Percentiles rank a stretch among this genome's conserved stretches.
These are phyloP conservation scores for Conus ventricosus DNA, from an alignment of 1,140 invertebrate species.

Conservation along the genomic window DNA sequence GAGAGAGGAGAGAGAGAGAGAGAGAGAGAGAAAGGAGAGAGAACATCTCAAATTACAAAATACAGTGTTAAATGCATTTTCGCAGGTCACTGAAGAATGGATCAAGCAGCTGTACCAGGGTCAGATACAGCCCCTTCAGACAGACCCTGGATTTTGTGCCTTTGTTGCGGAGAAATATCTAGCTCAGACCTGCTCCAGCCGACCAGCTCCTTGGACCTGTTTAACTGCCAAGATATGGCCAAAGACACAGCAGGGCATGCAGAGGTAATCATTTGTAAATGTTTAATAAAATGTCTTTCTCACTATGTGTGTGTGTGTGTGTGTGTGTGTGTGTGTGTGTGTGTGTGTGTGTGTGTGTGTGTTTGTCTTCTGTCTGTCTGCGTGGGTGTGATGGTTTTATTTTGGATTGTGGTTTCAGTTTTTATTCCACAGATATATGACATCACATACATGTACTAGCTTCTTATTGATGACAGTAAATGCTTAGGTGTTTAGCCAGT, in stretches of 20 bases:
- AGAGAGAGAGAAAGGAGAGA: no score
- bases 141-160: slow-evolving; percentile 19
- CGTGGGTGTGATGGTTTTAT: no score
- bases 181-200: slow-evolving; percentile 44
- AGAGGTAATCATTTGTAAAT: background rate
- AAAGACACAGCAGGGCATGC: slow-evolving; percentile 25
- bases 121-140: slow-evolving; percentile 23
- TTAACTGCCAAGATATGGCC: slow-evolving; percentile 56
- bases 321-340: background rate
- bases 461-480: no score
- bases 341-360: no score
- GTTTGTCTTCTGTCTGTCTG: no score
- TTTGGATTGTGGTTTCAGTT: no score
- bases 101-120: slow-evolving; percentile 42
- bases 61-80: background rate
- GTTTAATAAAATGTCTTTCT: background rate
- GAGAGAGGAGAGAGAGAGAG: no score
- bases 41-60: no score
- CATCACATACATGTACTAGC: no score
- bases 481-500: no score
- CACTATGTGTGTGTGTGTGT: background rate
- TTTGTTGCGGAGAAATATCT: slow-evolving; percentile 44
- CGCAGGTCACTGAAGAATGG: slow-evolving; percentile 53
- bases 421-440: no score
- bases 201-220: slow-evolving; percentile 56